A percentile compares a stretch with the other conserved stretches of the same genome.
Evolutionary conservation across 1,140 invertebrate species (phyloP).

Genomic region (honey bee (Apis mellifera)): Amel_HAv3.1 CM009946.2:3321501-3322000

Average conservation of each 20-base stretch:
- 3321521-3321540: not conserved
- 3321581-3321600: not conserved
- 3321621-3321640: not conserved
- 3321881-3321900: slow-evolving; percentile 57
- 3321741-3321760: slow-evolving; percentile 61
- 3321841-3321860: slow-evolving; percentile 61
- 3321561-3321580: not conserved
- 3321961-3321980: not conserved
- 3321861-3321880: slow-evolving; percentile 68
- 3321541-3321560: not conserved
- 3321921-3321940: slow-evolving; percentile 42
- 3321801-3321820: slow-evolving; percentile 76
- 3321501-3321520: not conserved
- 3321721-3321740: slow-evolving; percentile 49
- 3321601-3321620: no score
- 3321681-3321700: not conserved
- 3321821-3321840: slow-evolving; percentile 75
- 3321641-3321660: no score
- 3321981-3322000: not conserved
- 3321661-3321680: no score
- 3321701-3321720: not conserved
- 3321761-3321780: slow-evolving; percentile 75
- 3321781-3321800: slow-evolving; percentile 75
- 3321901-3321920: slow-evolving; percentile 63
- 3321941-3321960: not conserved